Percentiles rank a stretch among this genome's conserved stretches.
These are phyloP conservation scores for Calephelis perditalis DNA, from an alignment of 2,888 invertebrate species.

Conservation along the genomic window DNA sequence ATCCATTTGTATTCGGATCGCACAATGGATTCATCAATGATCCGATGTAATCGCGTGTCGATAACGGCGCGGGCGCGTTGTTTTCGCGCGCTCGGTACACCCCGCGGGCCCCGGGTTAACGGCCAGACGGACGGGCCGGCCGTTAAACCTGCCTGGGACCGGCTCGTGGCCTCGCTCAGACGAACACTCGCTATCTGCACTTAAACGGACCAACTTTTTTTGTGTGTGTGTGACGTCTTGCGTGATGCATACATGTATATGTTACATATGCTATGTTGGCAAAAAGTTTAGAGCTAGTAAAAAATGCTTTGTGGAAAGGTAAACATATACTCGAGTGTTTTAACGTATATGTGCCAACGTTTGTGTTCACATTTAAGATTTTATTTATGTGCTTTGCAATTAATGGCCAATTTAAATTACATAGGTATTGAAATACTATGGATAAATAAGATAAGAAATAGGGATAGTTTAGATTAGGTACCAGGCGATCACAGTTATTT, in stretches of 20 bases:
- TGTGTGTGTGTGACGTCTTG: slow-evolving; percentile 15
- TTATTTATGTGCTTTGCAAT: no score
- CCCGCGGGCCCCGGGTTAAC: slow-evolving; percentile 74
- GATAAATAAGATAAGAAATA: no score
- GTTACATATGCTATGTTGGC: no score
- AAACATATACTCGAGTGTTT: no score
- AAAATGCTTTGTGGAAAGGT: no score
- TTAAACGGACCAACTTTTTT: slow-evolving; percentile 22
- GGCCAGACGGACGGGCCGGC: slow-evolving; percentile 75
- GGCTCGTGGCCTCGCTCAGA: slow-evolving; percentile 50
- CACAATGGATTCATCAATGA: slow-evolving; percentile 32
- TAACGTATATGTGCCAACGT: no score
- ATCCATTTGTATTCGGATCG: slow-evolving; percentile 12
- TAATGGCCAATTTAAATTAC: no score
- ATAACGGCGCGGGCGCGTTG: slow-evolving; percentile 68
- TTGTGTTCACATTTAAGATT: no score
- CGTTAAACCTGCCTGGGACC: slow-evolving; percentile 71
- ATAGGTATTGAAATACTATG: no score
- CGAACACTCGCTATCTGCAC: slow-evolving; percentile 24
- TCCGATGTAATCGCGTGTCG: slow-evolving; percentile 36
- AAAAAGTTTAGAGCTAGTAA: no score
- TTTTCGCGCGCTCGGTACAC: slow-evolving; percentile 57
- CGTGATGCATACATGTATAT: slow-evolving; percentile 3
- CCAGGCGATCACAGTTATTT: no score
- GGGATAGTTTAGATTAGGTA: no score